Evolutionary conservation across 2,113 vertebrate genomes (phyloP).

Genomic region (Leucosticte australis): DNA sequence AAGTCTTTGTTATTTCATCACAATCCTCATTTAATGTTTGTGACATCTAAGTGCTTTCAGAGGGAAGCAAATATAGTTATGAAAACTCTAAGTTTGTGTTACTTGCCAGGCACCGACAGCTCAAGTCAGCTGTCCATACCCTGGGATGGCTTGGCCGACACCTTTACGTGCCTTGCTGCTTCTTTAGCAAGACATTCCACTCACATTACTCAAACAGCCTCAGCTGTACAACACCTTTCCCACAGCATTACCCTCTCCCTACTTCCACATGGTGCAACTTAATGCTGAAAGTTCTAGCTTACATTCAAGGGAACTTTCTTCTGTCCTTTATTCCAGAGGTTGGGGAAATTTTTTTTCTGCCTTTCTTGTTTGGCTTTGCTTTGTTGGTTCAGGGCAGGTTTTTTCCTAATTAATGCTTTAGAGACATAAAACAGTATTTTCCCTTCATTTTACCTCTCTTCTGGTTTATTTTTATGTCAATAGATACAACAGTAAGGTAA

Average conservation of each 20-base stretch:
- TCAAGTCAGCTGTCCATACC: accelerated
- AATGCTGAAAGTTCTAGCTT: accelerated
- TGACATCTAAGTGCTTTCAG: too few species aligned
- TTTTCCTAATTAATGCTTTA: not conserved
- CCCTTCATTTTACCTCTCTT: not conserved
- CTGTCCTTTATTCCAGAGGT: not conserved
- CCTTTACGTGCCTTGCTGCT: not conserved
- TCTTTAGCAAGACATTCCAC: accelerated
- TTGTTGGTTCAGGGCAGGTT: not conserved
- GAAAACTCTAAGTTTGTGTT: accelerated
- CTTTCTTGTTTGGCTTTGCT: not conserved
- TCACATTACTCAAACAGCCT: accelerated
- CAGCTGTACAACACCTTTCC: accelerated
- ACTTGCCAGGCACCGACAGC: accelerated
- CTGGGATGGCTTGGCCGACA: accelerated
- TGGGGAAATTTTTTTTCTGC: not conserved
- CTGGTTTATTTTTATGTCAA: not conserved
- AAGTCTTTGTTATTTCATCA: accelerated
- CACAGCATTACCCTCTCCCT: not conserved
- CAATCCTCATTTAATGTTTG: accelerated
- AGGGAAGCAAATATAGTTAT: accelerated
- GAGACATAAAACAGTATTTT: not conserved
- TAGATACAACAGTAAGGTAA: not conserved
- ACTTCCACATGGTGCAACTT: accelerated
- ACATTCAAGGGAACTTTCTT: too few species aligned